Evolutionary conservation across 2,888 invertebrate species (phyloP), one percentile per base, ranked within the genome.

Genomic region (Cosmorhoe ocellata): DNA sequence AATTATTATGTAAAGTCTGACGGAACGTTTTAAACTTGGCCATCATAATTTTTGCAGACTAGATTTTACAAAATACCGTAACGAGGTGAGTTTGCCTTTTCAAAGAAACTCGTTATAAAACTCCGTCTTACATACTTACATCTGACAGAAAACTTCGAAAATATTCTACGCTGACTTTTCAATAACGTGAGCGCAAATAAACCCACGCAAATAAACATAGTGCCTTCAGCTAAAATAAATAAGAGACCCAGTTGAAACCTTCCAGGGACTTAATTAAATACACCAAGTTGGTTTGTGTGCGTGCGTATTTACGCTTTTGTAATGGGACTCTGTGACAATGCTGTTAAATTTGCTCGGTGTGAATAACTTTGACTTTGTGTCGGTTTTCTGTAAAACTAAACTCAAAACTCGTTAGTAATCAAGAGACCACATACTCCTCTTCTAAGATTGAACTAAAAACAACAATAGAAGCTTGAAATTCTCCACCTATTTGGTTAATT

Each of bases 211-310:
- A 71, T 67, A 71, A 67, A 69, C 67, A 65, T 58, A 58, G 57
- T 50, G 66, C 68, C 68, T 66, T 64, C 61, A 64, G 65, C 66
- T 65, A 64, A 71, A 74, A 72, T 71, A 74, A 71, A 74, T 70
- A 74, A 56, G 58, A 58, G 59, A 50, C 59, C 63, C 52, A 43
- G 59, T 56, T 59, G 64, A 60, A 67, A 67, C 63, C 65, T 68
- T 62, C 59, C 49, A 58, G 57, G 58, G 63, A 65, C 65, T 69
- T 74, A 74, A 74, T 72, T 74, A 72, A 72, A 72, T 69, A 68
- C 63, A 67, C 62, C 63, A 66, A 50, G 54, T 55, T 50, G 59
- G 61, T 61, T 58, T 64, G 58, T 63, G 48, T 58, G 56, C 49
- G 49, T 46, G 44, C 39, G 53, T 47, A 27, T 10, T 47, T 33